These are phyloP conservation scores for Bagarius yarrelli DNA, from an alignment of 2,113 vertebrate genomes.

Conservation along the genomic window DNA sequence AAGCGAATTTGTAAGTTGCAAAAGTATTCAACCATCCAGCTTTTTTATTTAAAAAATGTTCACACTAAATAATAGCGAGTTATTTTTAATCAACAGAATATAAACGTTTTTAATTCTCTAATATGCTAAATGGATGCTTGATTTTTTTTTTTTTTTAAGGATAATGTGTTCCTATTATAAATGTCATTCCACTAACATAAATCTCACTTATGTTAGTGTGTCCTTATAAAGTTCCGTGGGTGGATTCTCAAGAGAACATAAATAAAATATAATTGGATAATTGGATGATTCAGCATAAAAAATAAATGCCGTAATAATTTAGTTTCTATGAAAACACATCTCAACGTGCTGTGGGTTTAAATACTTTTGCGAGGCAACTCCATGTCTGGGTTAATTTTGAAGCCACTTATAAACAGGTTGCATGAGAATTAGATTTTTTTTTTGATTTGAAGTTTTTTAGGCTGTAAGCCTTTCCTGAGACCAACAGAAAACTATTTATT, in stretches of 20 bases:
- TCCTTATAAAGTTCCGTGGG: background rate
- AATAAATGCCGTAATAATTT: background rate
- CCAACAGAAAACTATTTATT: background rate
- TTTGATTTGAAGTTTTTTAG: background rate
- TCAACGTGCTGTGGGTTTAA: background rate
- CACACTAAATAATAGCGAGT: background rate
- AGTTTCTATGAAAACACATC: background rate
- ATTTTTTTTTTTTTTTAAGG: background rate
- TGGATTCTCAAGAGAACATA: too few species aligned
- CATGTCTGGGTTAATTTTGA: background rate
- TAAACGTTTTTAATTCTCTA: background rate
- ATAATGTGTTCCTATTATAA: background rate
- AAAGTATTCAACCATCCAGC: background rate
- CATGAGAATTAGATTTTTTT: background rate
- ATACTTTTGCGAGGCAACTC: slow-evolving; percentile 13
- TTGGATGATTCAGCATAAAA: too few species aligned
- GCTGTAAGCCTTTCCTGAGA: slow-evolving; percentile 36
- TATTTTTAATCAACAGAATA: background rate
- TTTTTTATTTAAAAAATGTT: background rate
- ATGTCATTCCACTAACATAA: too few species aligned
- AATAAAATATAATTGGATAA: too few species aligned
- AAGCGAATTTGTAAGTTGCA: background rate
- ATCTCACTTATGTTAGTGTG: background rate
- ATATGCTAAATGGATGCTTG: background rate
- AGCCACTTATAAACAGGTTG: slow-evolving; percentile 2